phyloP scores from a whole-genome alignment of 2,888 invertebrate species.

The Coleophora deauratella region DNA sequence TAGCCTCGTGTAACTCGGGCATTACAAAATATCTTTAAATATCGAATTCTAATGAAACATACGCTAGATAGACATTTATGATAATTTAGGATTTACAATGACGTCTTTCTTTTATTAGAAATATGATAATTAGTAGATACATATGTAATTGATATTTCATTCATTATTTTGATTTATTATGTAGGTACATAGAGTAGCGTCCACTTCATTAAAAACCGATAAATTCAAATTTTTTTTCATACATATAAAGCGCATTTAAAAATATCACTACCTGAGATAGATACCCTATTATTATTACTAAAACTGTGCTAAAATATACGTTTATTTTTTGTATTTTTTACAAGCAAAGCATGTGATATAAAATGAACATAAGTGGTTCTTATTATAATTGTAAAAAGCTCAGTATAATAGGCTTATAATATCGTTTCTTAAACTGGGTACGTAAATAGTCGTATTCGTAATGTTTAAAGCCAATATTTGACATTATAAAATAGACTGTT shows the following conservation, averaged over 20 bases:
- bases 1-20: conserved; percentile 11
- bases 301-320: conserved; percentile 37
- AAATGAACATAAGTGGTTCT: no score
- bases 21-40: no score
- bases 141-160: background rate
- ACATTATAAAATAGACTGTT: no score
- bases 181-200: background rate
- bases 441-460: no score
- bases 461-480: no score
- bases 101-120: background rate
- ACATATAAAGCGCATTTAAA: conserved; percentile 47
- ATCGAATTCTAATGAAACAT: no score
- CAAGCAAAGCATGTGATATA: conserved; percentile 36
- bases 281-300: conserved; percentile 47
- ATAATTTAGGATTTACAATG: conserved; percentile 2
- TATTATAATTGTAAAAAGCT: no score
- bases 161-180: background rate
- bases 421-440: no score
- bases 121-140: no score
- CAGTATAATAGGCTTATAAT: no score
- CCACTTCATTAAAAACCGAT: conserved; percentile 11
- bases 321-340: conserved; percentile 8
- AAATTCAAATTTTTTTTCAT: conserved; percentile 22
- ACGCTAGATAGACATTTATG: no score
- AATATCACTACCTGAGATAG: conserved; percentile 36